phyloP scores from a whole-genome alignment of 2,797 vertebrate genomes.

The Sarcophilus harrisii region DNA sequence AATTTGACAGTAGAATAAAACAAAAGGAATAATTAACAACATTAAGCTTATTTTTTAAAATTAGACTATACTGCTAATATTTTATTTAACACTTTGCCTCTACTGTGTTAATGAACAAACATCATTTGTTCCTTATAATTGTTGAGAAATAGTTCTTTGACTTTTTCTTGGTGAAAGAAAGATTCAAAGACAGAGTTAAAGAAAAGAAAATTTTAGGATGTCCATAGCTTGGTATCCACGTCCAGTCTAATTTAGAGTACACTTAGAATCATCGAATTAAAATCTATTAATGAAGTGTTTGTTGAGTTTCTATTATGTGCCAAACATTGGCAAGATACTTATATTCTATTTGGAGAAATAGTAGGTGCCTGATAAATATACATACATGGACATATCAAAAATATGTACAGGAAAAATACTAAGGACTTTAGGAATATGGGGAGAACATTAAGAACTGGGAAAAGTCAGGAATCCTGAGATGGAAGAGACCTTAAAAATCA shows the following conservation, averaged over 20 bases:
- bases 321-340: neutral
- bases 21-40: neutral
- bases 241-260: neutral
- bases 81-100: constrained; percentile 24
- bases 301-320: neutral
- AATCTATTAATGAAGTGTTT: neutral
- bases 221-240: neutral
- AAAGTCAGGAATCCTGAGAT: neutral
- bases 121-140: neutral
- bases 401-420: neutral
- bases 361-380: neutral
- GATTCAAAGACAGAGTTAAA: neutral
- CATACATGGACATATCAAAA: neutral
- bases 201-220: neutral
- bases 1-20: constrained; percentile 55
- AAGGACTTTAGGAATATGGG: neutral
- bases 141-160: neutral
- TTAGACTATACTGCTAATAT: neutral
- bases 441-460: neutral
- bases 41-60: constrained; percentile 25
- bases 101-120: neutral
- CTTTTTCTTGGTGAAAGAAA: neutral
- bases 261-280: neutral
- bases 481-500: neutral
- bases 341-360: neutral